A percentile compares a stretch with the other conserved stretches of the same genome.
phyloP scores from a whole-genome alignment of 2,888 invertebrate species.

The Dasysyrphus tricinctus region DNA sequence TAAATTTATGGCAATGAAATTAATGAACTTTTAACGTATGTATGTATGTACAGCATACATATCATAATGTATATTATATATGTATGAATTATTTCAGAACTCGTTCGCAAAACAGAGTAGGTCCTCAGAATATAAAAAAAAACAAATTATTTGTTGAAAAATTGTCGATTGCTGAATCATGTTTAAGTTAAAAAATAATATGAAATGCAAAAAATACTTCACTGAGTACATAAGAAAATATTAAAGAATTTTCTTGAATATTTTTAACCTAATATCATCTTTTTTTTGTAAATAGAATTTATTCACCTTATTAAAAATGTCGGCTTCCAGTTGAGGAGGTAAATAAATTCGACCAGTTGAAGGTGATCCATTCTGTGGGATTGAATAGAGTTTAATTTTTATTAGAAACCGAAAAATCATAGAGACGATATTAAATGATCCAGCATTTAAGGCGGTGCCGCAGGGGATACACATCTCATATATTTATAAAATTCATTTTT shows the following conservation, averaged over 20 bases:
- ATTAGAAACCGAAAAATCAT: constrained; percentile 50
- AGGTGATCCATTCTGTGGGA: constrained; percentile 71
- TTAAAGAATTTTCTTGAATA: neutral
- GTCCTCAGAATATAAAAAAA: neutral
- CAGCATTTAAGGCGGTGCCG: constrained; percentile 31
- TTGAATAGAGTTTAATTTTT: constrained; percentile 58
- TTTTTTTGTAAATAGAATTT: constrained; percentile 25
- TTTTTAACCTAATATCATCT: constrained; percentile 16
- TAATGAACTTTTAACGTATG: no score
- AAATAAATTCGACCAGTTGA: constrained; percentile 77
- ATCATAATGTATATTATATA: no score
- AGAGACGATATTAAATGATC: constrained; percentile 43
- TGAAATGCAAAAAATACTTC: constrained; percentile 2
- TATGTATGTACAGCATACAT: no score
- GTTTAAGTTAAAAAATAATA: neutral
- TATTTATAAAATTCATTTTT: neutral
- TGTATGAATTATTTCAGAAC: neutral
- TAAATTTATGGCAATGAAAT: no score
- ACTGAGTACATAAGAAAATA: neutral
- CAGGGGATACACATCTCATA: neutral
- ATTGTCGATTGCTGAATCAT: neutral
- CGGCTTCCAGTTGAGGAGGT: constrained; percentile 78
- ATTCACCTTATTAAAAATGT: constrained; percentile 79
- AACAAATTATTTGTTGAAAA: neutral
- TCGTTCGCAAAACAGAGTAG: neutral